A percentile compares a stretch with the other conserved stretches of the same genome.
phyloP scores from a whole-genome alignment of 2,797 vertebrate genomes.

The Halcyon leucocephala region DNA sequence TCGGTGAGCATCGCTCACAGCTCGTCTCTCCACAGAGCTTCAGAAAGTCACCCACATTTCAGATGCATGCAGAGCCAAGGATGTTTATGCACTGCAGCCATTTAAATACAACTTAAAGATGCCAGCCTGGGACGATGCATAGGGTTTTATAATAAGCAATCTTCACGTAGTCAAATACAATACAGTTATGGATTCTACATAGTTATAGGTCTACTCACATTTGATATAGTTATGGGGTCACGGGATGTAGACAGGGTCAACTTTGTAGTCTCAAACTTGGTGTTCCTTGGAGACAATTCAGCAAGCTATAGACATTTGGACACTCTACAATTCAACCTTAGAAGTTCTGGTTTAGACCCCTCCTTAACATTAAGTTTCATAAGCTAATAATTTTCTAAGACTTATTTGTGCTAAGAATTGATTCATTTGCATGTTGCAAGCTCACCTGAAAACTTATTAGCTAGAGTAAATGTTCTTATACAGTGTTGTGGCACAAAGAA shows the following conservation, averaged over 20 bases:
- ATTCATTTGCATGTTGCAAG: background rate
- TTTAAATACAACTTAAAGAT: background rate
- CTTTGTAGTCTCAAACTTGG: background rate
- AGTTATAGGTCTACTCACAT: background rate
- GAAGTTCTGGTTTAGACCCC: background rate
- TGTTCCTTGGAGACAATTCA: background rate
- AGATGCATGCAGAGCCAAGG: background rate
- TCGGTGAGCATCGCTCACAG: background rate
- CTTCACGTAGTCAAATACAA: background rate
- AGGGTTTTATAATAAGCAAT: background rate
- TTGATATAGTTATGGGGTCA: background rate
- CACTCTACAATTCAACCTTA: background rate
- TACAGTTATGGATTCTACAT: background rate
- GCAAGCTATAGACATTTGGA: background rate
- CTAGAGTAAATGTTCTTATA: constrained; percentile 18
- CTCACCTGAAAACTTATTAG: background rate
- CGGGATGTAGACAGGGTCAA: background rate
- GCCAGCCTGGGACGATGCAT: background rate
- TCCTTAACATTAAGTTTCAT: background rate
- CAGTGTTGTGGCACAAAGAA: background rate
- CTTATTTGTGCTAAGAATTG: background rate
- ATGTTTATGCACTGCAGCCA: background rate
- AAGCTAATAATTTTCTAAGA: constrained; percentile 10
- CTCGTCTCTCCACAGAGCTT: background rate
- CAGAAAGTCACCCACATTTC: background rate